Conservation (phyloP, 2,113 vertebrate genomes). For the Sinosuthora webbiana region DNA sequence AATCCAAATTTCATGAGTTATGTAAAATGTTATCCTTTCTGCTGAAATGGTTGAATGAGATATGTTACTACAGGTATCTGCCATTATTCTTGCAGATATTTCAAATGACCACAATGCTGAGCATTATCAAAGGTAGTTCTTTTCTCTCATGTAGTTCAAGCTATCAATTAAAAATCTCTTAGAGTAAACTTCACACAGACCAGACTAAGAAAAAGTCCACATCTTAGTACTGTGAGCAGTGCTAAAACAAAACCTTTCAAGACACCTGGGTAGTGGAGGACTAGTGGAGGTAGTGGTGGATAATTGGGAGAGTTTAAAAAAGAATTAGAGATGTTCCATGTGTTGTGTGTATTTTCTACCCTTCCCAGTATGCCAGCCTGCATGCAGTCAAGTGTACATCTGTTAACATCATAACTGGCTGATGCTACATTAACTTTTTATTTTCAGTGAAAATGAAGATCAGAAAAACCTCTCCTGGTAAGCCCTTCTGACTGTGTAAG, state of each 20-base stretch:
- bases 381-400: background rate
- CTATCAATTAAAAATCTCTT: background rate
- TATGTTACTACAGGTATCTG: background rate
- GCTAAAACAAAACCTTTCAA: background rate
- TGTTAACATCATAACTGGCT: background rate
- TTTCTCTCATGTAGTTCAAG: background rate
- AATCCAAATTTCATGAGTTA: background rate
- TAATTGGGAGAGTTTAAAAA: background rate
- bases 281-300: background rate
- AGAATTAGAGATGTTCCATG: background rate
- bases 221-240: background rate
- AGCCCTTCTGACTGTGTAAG: background rate
- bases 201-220: background rate
- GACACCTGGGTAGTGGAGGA: fast-evolving
- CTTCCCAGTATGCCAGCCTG: background rate
- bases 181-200: background rate
- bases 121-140: background rate
- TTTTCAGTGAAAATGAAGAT: background rate
- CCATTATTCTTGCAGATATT: background rate
- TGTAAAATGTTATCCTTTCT: background rate
- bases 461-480: background rate
- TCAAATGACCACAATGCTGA: background rate
- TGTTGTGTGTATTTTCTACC: background rate
- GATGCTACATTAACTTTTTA: background rate
- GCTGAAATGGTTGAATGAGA: background rate